These are phyloP conservation scores for Etheostoma spectabile DNA, from an alignment of 2,113 vertebrate species.

Conservation along the genomic window DNA sequence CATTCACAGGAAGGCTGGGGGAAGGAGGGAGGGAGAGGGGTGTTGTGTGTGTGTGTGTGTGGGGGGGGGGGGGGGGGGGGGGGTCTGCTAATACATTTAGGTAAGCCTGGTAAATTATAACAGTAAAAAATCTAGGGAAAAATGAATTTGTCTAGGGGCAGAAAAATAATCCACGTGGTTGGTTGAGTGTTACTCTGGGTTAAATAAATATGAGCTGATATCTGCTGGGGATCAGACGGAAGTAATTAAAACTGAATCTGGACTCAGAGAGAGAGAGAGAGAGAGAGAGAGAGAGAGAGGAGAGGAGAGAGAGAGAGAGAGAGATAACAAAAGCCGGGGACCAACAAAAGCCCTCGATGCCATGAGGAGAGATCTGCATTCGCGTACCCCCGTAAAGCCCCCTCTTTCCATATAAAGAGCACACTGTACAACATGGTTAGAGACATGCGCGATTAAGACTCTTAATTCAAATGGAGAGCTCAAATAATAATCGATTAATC, in stretches of 20 bases:
- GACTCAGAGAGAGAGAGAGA: conserved; percentile 2
- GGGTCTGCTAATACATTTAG: conserved; percentile 53
- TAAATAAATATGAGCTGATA: not conserved
- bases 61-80: not conserved
- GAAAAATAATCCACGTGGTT: not conserved
- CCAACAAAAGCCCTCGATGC: conserved; percentile 78
- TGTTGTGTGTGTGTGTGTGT: too few species aligned
- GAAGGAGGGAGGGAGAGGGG: too few species aligned
- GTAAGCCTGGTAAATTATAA: conserved; percentile 46
- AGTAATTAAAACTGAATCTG: conserved; percentile 35
- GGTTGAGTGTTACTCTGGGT: not conserved
- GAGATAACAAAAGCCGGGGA: conserved; percentile 73
- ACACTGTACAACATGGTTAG: not conserved
- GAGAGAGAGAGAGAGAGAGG: conserved; percentile 22
- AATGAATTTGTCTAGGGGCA: not conserved
- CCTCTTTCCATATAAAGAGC: not conserved
- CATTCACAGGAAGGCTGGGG: conserved; percentile 50
- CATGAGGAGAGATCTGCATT: conserved; percentile 77
- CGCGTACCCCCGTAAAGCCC: conserved; percentile 34
- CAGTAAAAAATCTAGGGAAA: not conserved
- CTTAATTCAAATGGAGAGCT: not conserved
- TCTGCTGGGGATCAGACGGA: conserved; percentile 25
- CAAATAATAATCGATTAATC: not conserved
- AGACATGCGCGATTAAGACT: not conserved
- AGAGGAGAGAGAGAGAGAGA: conserved; percentile 39